phyloP scores from a whole-genome alignment of 2,113 vertebrate genomes.

The Neopipo cinnamomea region DNA sequence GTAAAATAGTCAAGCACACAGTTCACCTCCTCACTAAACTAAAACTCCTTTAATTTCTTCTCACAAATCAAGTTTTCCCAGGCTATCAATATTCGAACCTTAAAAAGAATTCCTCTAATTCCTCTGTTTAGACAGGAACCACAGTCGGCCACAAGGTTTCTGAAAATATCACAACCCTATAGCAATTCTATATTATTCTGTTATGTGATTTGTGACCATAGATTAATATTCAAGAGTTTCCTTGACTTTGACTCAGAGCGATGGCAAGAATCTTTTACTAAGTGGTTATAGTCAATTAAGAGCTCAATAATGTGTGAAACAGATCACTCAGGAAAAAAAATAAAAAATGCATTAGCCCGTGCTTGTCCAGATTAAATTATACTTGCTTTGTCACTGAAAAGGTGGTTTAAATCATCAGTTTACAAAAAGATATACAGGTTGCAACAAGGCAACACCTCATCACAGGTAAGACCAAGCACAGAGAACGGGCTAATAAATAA shows the following conservation, averaged over 20 bases:
- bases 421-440: not conserved
- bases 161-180: not conserved
- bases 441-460: not conserved
- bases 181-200: not conserved
- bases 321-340: not conserved
- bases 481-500: not conserved
- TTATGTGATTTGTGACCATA: not conserved
- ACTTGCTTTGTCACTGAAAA: not conserved
- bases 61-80: not conserved
- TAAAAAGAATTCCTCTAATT: not conserved
- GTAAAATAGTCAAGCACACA: not conserved
- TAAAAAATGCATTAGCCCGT: not conserved
- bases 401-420: not conserved
- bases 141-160: not conserved
- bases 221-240: not conserved
- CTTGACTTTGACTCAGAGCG: not conserved
- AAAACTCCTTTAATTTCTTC: not conserved
- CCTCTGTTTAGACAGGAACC: not conserved
- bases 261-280: not conserved
- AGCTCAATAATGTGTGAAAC: not conserved
- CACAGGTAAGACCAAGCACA: not conserved
- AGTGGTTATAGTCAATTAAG: constrained; percentile 25
- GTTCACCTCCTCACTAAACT: not conserved
- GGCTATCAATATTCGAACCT: not conserved
- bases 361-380: constrained; percentile 1